Percentiles rank a stretch among this genome's conserved stretches.
These are phyloP conservation scores for Nasonia oneida DNA, from an alignment of 2,888 invertebrate species.

Conservation along the genomic window DNA sequence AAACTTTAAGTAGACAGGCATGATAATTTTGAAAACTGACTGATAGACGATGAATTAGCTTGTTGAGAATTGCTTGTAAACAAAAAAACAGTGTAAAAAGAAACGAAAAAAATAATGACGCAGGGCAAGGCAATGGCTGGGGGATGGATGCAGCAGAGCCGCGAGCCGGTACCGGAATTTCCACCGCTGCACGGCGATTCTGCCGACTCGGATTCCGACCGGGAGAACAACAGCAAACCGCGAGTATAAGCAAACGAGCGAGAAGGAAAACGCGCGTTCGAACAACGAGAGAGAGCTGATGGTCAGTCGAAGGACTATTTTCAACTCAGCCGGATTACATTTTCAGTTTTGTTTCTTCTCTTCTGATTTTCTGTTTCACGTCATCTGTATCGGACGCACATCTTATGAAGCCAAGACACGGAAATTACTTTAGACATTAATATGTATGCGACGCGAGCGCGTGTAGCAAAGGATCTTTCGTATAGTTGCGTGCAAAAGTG, in stretches of 20 bases:
- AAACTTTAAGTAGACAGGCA: slow-evolving; percentile 21
- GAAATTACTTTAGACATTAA: neutral
- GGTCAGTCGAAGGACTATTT: slow-evolving; percentile 24
- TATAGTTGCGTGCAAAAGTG: neutral
- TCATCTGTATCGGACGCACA: neutral
- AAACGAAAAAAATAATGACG: slow-evolving; percentile 67
- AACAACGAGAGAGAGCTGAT: neutral
- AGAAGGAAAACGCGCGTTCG: slow-evolving; percentile 41
- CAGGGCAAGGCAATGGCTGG: slow-evolving; percentile 78
- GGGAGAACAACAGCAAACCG: slow-evolving; percentile 77
- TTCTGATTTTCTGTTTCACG: neutral
- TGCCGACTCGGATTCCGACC: slow-evolving; percentile 78
- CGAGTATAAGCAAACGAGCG: slow-evolving; percentile 72
- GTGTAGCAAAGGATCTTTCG: neutral
- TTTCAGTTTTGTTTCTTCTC: slow-evolving; percentile 13
- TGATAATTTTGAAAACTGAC: slow-evolving; percentile 10
- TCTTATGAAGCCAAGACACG: neutral
- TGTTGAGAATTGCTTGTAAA: slow-evolving; percentile 10
- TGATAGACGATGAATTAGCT: neutral
- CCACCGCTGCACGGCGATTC: slow-evolving; percentile 78
- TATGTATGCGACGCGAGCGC: slow-evolving; percentile 22
- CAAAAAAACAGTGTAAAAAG: neutral
- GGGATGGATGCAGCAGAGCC: slow-evolving; percentile 79
- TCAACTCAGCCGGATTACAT: neutral
- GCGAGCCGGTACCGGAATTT: slow-evolving; percentile 79